Base-by-base conservation (phyloP, 2,797 vertebrate species). In the Acanthurus lineatus region DNA sequence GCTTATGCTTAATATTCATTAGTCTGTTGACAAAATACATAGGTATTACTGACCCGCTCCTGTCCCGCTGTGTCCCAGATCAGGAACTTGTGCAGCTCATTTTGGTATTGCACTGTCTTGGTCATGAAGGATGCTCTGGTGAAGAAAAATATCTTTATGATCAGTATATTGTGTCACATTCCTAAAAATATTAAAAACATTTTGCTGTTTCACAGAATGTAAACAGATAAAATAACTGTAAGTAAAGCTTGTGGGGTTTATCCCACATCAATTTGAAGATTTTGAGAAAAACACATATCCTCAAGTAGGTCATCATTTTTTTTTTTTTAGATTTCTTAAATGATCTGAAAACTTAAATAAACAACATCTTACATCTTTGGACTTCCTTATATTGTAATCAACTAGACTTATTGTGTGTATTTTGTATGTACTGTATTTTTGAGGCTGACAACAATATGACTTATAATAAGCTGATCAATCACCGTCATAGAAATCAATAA, bases 41-140 rank as follows among this genome's bases (percentile, higher is more conserved):
- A 15, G 17, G 42, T 35, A 14, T 56, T 84, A 93, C 94, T 88
- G 84, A 99, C 98, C 96, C 98, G 92, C 74, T 99, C 98, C 92
- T 99, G 98, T 91, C 98, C 98, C 63, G 98, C 98, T 38, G 98
- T 99, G 89, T 99, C 98, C 98, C 98, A 99, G 92, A 99, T 99
- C 82, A 99, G 96, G 92, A 98, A 99, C 93, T 99, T 99, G 95
- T 99, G 98, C 56, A 99, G 95, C 90, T 99, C 98, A 78, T 96
- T 99, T 92, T 99, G 98, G 93, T 99, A 97, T 91, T 99, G 98
- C 86, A 99, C 98, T 17, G 98, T 99, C 95, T 99, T 99, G 79
- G 98, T 99, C 98, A 99, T 99, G 94, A 99, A 99, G 47, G 98
- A 99, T 28, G 98, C 98, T 89, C 98, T 99, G 94, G 59, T 90